Percentiles rank a stretch among this genome's conserved stretches.
Conservation (phyloP, 2,113 vertebrate genomes). For the Bettongia penicillata region DNA sequence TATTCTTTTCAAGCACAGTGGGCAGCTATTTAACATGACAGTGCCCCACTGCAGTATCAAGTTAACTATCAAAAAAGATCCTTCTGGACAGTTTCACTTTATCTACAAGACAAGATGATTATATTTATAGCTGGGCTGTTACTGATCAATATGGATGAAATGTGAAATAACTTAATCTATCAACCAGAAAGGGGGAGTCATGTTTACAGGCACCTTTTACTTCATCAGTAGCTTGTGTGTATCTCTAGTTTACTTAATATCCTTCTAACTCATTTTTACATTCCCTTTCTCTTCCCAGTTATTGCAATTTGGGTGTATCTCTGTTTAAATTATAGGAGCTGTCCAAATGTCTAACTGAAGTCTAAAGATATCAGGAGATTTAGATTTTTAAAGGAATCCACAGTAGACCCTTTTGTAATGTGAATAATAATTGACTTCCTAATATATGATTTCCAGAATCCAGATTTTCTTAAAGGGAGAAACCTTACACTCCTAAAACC, state of each 20-base stretch:
- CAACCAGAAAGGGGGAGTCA: neutral
- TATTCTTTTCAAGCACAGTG: slow-evolving; percentile 30
- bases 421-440: neutral
- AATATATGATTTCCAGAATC: neutral
- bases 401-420: neutral
- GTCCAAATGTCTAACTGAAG: neutral
- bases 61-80: slow-evolving; percentile 35
- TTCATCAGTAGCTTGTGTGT: neutral
- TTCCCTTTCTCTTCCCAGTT: neutral
- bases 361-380: neutral
- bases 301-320: neutral
- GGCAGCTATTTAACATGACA: slow-evolving; percentile 22
- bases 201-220: neutral
- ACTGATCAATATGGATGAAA: slow-evolving; percentile 57
- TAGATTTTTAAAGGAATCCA: neutral
- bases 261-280: neutral
- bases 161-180: slow-evolving; percentile 21
- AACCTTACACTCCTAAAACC: neutral
- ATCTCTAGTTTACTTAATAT: neutral
- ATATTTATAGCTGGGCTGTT: slow-evolving; percentile 21
- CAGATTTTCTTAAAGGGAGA: neutral
- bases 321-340: neutral
- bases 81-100: slow-evolving; percentile 55
- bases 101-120: slow-evolving; percentile 47
- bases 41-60: neutral